These are phyloP conservation scores for Centroberyx gerrardi DNA, from an alignment of 2,797 vertebrate genomes.

Conservation along the genomic window DNA sequence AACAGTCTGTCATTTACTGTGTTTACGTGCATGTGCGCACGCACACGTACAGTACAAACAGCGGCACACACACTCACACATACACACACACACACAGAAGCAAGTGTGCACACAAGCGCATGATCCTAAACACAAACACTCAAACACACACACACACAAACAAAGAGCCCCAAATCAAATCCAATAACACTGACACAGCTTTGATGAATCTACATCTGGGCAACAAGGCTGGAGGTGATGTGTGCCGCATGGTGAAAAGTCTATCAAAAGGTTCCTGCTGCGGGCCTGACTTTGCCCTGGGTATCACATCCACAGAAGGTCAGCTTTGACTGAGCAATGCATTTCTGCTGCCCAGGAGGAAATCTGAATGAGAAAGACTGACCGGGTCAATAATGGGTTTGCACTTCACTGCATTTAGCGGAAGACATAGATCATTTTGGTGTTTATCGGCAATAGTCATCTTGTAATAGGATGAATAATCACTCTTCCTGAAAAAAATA, in stretches of 20 bases:
- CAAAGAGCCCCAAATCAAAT: slow-evolving; percentile 29
- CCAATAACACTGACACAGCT: slow-evolving; percentile 40
- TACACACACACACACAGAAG: neutral
- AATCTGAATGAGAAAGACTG: neutral
- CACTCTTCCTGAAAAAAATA: neutral
- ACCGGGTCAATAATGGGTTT: neutral
- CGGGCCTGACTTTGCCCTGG: neutral
- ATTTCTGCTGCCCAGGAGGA: neutral
- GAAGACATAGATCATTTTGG: neutral
- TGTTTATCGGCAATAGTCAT: neutral
- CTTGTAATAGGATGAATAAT: neutral
- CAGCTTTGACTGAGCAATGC: slow-evolving; percentile 20
- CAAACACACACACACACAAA: slow-evolving; percentile 11
- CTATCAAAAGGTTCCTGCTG: neutral
- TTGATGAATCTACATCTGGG: slow-evolving; percentile 48
- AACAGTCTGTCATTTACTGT: slow-evolving; percentile 54
- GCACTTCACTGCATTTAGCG: neutral
- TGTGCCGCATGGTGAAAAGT: slow-evolving; percentile 25
- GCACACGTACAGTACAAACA: neutral
- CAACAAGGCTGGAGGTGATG: slow-evolving; percentile 28
- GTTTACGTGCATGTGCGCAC: neutral
- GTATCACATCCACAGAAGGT: neutral
- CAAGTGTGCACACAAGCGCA: neutral
- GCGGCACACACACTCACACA: neutral
- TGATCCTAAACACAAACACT: slow-evolving; percentile 1